Percentiles rank a stretch among this genome's conserved stretches.
These are phyloP conservation scores for Yponomeuta sedellus DNA, from an alignment of 2,888 invertebrate species.

Conservation along the genomic window DNA sequence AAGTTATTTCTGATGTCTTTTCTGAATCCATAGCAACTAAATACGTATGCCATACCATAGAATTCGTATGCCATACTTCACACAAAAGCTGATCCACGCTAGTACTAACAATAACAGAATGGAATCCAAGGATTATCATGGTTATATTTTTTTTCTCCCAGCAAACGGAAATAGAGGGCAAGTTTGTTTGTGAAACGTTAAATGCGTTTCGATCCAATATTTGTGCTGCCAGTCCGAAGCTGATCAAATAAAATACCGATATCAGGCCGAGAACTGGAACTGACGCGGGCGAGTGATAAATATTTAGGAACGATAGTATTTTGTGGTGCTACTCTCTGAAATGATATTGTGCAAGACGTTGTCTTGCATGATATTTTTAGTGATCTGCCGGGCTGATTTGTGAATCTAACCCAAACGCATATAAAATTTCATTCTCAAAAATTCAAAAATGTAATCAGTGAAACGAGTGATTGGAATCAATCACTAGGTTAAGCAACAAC, in stretches of 20 bases:
- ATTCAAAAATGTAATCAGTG: too few relatives aligned
- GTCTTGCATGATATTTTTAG: too few relatives aligned
- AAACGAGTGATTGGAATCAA: too few relatives aligned
- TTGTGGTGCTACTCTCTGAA: background rate
- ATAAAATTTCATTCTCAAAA: too few relatives aligned
- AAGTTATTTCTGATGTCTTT: too few relatives aligned
- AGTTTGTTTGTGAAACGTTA: slow-evolving; percentile 33
- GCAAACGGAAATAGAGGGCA: slow-evolving; percentile 14
- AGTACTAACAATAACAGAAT: background rate
- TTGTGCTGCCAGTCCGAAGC: slow-evolving; percentile 35
- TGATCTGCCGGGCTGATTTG: too few relatives aligned
- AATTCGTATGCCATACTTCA: too few relatives aligned
- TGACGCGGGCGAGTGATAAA: slow-evolving; percentile 21
- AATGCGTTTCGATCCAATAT: slow-evolving; percentile 39
- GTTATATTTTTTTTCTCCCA: background rate
- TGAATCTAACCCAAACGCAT: too few relatives aligned
- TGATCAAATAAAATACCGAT: slow-evolving; percentile 42
- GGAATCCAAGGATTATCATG: background rate
- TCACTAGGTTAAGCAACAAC: too few relatives aligned
- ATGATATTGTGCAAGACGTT: background rate
- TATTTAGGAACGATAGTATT: background rate
- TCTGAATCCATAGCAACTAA: too few relatives aligned
- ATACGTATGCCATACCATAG: too few relatives aligned
- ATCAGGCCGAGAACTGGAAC: slow-evolving; percentile 8
- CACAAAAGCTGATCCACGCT: background rate